phyloP scores from a whole-genome alignment of 2,888 invertebrate species.

The Athalia cordata region DNA sequence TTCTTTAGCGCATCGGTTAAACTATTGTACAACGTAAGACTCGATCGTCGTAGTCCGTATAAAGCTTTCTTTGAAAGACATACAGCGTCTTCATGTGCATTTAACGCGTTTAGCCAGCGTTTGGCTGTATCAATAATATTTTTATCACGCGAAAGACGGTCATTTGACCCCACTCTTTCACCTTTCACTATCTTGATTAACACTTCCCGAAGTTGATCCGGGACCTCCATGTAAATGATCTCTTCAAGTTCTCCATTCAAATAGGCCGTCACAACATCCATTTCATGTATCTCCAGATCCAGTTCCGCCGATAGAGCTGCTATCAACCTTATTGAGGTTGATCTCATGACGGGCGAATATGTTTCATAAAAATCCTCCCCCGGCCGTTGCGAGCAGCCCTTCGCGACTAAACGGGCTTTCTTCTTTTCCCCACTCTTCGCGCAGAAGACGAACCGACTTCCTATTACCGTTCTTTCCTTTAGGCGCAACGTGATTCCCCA shows the following conservation, averaged over 20 bases:
- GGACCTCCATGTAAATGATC: conserved; percentile 9
- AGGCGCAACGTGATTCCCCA: conserved; percentile 45
- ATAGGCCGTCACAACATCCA: conserved; percentile 49
- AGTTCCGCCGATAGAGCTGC: conserved; percentile 44
- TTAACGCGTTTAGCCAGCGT: conserved; percentile 28
- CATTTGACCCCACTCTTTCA: not conserved
- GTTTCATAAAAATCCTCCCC: conserved; percentile 45
- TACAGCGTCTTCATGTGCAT: conserved; percentile 33
- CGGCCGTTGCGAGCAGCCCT: conserved; percentile 47
- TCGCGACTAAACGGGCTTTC: conserved; percentile 48
- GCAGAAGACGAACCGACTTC: conserved; percentile 45
- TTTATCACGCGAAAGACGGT: not conserved
- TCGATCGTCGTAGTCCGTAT: conserved; percentile 48
- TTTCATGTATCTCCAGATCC: conserved; percentile 47
- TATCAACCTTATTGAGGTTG: conserved; percentile 45
- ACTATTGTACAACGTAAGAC: conserved; percentile 48
- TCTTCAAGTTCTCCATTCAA: conserved; percentile 47
- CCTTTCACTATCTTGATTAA: not conserved
- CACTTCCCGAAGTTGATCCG: conserved; percentile 25
- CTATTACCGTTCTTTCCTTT: conserved; percentile 43
- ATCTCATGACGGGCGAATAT: conserved; percentile 46
- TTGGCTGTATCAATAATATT: conserved; percentile 5
- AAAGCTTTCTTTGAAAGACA: conserved; percentile 47
- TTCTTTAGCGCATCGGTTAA: conserved; percentile 18
- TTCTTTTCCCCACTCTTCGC: conserved; percentile 44